Conservation (phyloP, 2,888 invertebrate species). For the Congeria kusceri region DNA sequence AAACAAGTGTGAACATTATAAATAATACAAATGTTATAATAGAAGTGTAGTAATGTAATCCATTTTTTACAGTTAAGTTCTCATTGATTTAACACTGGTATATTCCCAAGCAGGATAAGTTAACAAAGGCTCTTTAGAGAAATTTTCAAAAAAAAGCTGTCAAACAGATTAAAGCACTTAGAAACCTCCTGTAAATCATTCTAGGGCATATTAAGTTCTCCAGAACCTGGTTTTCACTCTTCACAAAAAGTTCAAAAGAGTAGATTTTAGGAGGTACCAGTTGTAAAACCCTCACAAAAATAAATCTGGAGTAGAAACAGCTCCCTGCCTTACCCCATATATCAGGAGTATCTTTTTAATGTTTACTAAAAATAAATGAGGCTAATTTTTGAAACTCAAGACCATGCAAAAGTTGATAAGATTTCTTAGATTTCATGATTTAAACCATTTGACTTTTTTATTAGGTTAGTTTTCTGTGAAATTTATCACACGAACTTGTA, state of each 20-base stretch:
- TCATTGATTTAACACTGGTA: no score
- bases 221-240: neutral
- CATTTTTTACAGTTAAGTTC: no score
- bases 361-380: conserved; percentile 44
- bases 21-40: no score
- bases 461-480: neutral
- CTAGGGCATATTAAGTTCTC: neutral
- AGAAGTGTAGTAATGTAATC: no score
- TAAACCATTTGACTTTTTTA: conserved; percentile 36
- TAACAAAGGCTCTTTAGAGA: no score
- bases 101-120: no score
- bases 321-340: conserved; percentile 35
- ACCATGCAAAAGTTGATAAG: conserved; percentile 27
- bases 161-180: no score
- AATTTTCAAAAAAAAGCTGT: no score
- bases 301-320: conserved; percentile 14
- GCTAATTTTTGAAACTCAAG: conserved; percentile 35
- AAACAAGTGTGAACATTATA: no score
- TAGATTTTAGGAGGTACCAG: neutral
- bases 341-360: conserved; percentile 31
- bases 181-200: no score
- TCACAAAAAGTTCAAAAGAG: conserved; percentile 13
- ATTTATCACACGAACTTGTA: no score
- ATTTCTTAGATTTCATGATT: conserved; percentile 32
- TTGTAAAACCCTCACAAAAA: neutral